These are phyloP conservation scores for Gonatopus flavifemur DNA, from an alignment of 1,140 invertebrate genomes.

Conservation along the genomic window DNA sequence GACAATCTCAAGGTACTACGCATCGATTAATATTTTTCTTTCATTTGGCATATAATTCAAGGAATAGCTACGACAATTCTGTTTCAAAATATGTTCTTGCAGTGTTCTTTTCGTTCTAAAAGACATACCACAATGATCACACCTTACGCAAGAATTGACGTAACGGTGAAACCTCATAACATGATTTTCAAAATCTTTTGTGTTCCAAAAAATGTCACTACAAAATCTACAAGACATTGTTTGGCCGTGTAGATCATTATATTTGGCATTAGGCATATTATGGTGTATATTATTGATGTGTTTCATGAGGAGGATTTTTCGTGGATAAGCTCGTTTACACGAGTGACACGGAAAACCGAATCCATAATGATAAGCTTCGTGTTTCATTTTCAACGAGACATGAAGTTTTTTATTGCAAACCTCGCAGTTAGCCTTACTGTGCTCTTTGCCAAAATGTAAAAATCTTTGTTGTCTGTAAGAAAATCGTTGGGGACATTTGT, in stretches of 20 bases:
- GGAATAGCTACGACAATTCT: not conserved
- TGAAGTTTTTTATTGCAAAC: slow-evolving; percentile 30
- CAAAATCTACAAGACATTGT: slow-evolving; percentile 25
- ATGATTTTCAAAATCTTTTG: slow-evolving; percentile 20
- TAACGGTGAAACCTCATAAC: slow-evolving; percentile 9
- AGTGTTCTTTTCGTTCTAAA: slow-evolving; percentile 17
- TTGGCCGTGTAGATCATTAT: slow-evolving; percentile 22
- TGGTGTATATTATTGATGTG: slow-evolving; percentile 3
- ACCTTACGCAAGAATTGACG: slow-evolving; percentile 18
- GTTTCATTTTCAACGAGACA: slow-evolving; percentile 24
- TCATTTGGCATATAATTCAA: no score
- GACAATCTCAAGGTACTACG: no score
- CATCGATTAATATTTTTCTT: no score
- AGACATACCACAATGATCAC: slow-evolving; percentile 14
- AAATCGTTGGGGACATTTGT: slow-evolving; percentile 35
- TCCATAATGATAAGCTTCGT: slow-evolving; percentile 45
- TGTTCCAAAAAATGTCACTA: slow-evolving; percentile 17
- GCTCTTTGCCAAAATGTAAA: slow-evolving; percentile 27
- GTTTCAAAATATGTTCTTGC: slow-evolving; percentile 12
- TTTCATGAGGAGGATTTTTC: not conserved
- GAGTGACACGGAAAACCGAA: slow-evolving; percentile 45
- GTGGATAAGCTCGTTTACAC: slow-evolving; percentile 36
- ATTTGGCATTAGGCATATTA: not conserved
- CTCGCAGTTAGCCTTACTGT: slow-evolving; percentile 25
- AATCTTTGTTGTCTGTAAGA: slow-evolving; percentile 14